These are phyloP conservation scores for Allygus modestus DNA, from an alignment of 2,888 invertebrate species.

Conservation along the genomic window DNA sequence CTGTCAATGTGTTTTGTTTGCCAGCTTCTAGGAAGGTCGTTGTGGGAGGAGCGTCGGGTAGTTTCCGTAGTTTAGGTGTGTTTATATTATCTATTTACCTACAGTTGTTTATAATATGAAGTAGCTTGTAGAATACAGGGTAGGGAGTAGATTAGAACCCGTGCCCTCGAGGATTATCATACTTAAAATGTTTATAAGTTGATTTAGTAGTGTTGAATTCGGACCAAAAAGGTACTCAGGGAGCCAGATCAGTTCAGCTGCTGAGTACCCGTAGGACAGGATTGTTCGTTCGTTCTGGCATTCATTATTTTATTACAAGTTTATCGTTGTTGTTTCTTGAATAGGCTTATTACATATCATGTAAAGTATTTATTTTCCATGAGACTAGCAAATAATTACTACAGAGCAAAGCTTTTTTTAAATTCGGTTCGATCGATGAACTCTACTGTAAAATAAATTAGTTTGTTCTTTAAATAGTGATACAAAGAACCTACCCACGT, in stretches of 20 bases:
- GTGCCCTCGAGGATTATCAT: slow-evolving; percentile 39
- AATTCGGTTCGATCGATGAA: slow-evolving; percentile 33
- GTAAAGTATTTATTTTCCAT: slow-evolving; percentile 57
- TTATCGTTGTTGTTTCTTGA: slow-evolving; percentile 62
- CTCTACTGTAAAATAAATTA: slow-evolving; percentile 43
- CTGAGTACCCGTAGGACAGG: slow-evolving; percentile 54
- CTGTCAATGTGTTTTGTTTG: slow-evolving; percentile 57
- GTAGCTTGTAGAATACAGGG: slow-evolving; percentile 60
- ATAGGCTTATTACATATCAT: slow-evolving; percentile 63
- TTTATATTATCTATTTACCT: slow-evolving; percentile 59
- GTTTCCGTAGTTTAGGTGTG: slow-evolving; percentile 62
- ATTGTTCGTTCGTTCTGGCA: slow-evolving; percentile 57
- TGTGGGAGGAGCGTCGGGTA: neutral
- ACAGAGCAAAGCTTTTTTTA: slow-evolving; percentile 33
- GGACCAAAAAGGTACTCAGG: slow-evolving; percentile 60
- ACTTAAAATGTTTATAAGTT: slow-evolving; percentile 59
- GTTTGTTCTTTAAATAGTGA: slow-evolving; percentile 44
- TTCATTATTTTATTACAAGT: slow-evolving; percentile 60
- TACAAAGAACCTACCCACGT: slow-evolving; percentile 62
- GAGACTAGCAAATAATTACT: slow-evolving; percentile 36
- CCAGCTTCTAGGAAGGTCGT: slow-evolving; percentile 45
- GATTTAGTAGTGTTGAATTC: slow-evolving; percentile 62
- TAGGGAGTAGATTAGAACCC: slow-evolving; percentile 60
- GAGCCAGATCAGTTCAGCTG: neutral
- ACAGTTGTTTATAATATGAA: slow-evolving; percentile 59